Base-by-base conservation (phyloP, 2,888 invertebrate genomes). In the Andrena hattorfiana region DNA sequence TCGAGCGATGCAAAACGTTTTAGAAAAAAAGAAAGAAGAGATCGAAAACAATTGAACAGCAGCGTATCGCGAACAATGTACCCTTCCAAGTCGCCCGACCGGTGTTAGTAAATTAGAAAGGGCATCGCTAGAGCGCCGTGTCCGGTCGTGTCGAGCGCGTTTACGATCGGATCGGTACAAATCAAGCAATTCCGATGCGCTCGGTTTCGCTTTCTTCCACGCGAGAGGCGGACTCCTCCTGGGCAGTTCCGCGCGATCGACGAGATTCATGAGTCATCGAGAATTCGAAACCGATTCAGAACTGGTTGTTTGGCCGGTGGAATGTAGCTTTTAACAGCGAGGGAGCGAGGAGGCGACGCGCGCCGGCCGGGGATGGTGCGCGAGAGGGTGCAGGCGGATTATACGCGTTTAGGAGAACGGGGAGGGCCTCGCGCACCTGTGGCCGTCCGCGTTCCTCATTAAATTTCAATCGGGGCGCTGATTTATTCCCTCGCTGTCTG, bases 271-370 rank as follows among this genome's bases (percentile, higher is more conserved):
- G 80, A 85, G 88, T 86, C 89, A 81, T 86, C 78, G 84, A 84
- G 85, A 85, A 89, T 89, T 89, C 87, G 86, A 89, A 90, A 91
- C 87, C 87, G 88, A 91, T 91, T 90, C 88, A 89, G 89, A 91
- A 92, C 92, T 91, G 92, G 91, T 92, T 91, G 85, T 90, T 82
- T 83, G 86, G 85, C 71, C 87, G 78, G 81, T 86, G 90, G 90
- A 92, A 91, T 91, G 91, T 88, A 89, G 88, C 90, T 85, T 91
- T 91, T 91, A 91, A 89, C 89, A 88, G 84, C 85, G 85, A 89
- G 85, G 81, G 77, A 72, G 69, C 78, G 69, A 75, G 64, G 56
- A 56, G 54, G 54, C 56, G 56, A 56, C 56, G 56, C 56, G 67
- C 77, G 49, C 42, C 49, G 71, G 51, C 16, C 54, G 64, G 69